Conservation (phyloP, 2,113 vertebrate species). For the Ellobius talpinus region DNA sequence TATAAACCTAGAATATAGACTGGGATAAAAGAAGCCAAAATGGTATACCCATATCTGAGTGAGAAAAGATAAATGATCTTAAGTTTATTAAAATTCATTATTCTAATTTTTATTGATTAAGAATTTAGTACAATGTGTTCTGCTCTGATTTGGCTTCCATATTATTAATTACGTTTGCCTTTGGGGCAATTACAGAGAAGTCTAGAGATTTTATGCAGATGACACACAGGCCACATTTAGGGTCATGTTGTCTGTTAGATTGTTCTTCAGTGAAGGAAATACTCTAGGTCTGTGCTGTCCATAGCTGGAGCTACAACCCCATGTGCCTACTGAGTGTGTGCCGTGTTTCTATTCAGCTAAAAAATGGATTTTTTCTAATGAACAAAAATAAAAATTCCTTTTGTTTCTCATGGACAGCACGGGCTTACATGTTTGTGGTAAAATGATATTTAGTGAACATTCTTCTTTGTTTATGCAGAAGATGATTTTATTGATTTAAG, state of each 20-base stretch:
- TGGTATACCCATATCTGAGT: neutral
- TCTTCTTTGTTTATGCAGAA: conserved; percentile 9
- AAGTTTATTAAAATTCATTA: conserved; percentile 22
- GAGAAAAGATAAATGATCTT: conserved; percentile 26
- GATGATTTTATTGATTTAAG: neutral
- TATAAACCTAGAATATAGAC: neutral
- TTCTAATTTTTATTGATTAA: neutral
- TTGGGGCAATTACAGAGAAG: neutral
- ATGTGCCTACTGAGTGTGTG: neutral
- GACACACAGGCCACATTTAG: neutral
- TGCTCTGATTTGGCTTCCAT: neutral
- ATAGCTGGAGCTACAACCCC: neutral
- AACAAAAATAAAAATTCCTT: conserved; percentile 26
- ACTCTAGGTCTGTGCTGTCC: neutral
- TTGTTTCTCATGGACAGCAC: conserved; percentile 7
- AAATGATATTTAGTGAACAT: conserved; percentile 49
- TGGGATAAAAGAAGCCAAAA: conserved; percentile 36
- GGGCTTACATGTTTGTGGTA: neutral
- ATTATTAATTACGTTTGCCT: neutral
- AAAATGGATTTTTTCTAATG: neutral
- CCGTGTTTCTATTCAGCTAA: neutral
- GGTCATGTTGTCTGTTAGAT: neutral
- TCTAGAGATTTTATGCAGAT: neutral
- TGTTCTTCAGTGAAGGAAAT: neutral
- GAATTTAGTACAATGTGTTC: neutral